phyloP scores from a whole-genome alignment of 2,797 vertebrate species.

The Lepilemur ruficaudatus region DNA sequence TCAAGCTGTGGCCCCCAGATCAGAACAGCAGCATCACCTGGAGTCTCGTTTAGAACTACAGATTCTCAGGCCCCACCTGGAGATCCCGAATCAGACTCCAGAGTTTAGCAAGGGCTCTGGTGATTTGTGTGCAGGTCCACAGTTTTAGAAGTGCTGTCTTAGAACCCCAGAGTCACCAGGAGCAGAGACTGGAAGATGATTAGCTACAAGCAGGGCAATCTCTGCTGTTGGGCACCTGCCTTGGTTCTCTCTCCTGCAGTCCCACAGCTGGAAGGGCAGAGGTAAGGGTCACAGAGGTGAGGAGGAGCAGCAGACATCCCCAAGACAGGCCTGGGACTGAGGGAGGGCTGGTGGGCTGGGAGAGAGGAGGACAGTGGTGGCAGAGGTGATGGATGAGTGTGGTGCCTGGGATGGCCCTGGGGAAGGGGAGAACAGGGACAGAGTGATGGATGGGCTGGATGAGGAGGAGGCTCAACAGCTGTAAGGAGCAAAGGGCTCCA shows the following conservation, averaged over 20 bases:
- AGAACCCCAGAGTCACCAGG: not conserved
- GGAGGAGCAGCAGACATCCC: not conserved
- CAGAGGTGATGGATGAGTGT: not conserved
- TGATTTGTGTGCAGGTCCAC: rapidly evolving
- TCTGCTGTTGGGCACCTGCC: not conserved
- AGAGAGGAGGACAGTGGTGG: rapidly evolving
- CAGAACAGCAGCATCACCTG: not conserved
- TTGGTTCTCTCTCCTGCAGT: not conserved
- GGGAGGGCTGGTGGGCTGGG: not conserved
- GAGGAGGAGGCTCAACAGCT: not conserved
- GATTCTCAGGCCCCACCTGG: not conserved
- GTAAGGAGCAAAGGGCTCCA: constrained; percentile 12
- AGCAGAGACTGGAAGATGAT: rapidly evolving
- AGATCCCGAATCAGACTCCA: not conserved
- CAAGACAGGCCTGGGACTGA: not conserved
- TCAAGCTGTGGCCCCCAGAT: not conserved
- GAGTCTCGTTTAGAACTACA: no score
- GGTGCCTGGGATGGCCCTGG: not conserved
- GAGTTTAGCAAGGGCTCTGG: not conserved
- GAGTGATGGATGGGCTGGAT: constrained; percentile 46
- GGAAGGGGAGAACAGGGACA: not conserved
- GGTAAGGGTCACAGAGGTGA: rapidly evolving
- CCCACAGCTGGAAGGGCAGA: not conserved
- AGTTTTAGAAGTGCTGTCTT: not conserved
- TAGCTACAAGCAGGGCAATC: not conserved